Evolutionary conservation across 2,113 vertebrate species (phyloP), one percentile per base, ranked within the genome.

Genomic region (Ptychochromis oligacanthus): DNA sequence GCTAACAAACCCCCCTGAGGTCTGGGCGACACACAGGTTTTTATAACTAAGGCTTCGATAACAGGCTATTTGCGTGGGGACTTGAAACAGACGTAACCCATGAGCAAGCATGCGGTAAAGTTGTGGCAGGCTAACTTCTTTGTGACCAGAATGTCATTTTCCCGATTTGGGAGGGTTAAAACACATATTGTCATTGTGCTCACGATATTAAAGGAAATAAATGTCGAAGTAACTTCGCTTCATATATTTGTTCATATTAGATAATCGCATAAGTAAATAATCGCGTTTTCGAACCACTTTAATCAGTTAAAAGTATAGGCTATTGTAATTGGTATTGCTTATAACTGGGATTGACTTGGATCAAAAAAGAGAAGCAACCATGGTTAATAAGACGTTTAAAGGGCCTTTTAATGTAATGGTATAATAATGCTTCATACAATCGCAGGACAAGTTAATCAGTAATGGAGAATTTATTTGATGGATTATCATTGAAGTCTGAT

Each of bases 291-390:
- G 14, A 5, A 28, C 14, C 22, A 67, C 3, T 10, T 49, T 70
- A 49, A 38, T 40, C 12, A 64, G 52, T 70, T 49, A 70, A 1
- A 70, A 3, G 15, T 43, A 43, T 36, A 65, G 13, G 14, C n/a
- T 18, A 20, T 15, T 70, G 24, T 70, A 49, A 70, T 70, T 70
- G n/a, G n/a, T n/a, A n/a, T n/a, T n/a, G n/a, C n/a, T n/a, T n/a
- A n/a, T n/a, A 72, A 72, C 24, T 31, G 17, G 7, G 31, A n/a
- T n/a, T n/a, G n/a, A n/a, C n/a, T 72, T n/a, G 20, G 49, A 20
- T 72, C 0, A 49, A 70, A 6, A 49, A 49, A 49, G 1, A 10
- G 43, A 49, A 70, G 28, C 43, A 49, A 36, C 36, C 36, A 36
- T 36, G 8, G 36, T 36, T 36, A 36, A 36, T 36, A 36, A 36